These are phyloP conservation scores for Mirza zaza DNA, from an alignment of 2,113 vertebrate species.

Conservation along the genomic window DNA sequence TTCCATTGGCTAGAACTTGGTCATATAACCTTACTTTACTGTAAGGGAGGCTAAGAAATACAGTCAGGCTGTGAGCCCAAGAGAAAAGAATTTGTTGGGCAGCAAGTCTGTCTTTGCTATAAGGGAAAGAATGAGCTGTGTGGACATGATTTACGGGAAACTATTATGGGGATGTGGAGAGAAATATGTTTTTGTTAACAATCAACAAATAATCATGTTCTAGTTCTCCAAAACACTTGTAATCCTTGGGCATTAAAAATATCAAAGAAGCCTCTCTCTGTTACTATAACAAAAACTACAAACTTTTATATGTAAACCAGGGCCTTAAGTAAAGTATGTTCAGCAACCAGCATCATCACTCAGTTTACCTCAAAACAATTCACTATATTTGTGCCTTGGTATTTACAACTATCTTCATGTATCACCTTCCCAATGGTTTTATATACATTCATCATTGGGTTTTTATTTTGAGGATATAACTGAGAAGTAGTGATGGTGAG, in stretches of 20 bases:
- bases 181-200: background rate
- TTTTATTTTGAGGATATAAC: background rate
- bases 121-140: background rate
- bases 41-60: background rate
- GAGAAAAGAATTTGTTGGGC: background rate
- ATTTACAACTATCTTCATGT: background rate
- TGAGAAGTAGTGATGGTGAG: background rate
- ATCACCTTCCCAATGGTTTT: background rate
- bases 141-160: background rate
- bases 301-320: background rate
- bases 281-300: background rate
- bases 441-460: background rate
- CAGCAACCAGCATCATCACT: background rate
- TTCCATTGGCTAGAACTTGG: background rate
- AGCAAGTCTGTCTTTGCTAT: background rate
- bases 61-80: background rate
- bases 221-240: background rate
- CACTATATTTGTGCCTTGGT: background rate
- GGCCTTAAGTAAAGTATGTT: background rate
- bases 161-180: background rate
- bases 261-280: background rate
- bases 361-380: background rate
- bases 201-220: background rate
- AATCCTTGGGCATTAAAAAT: background rate
- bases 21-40: background rate